Conservation (phyloP, 2,113 vertebrate species). For the Rhabdornis inornatus region DNA sequence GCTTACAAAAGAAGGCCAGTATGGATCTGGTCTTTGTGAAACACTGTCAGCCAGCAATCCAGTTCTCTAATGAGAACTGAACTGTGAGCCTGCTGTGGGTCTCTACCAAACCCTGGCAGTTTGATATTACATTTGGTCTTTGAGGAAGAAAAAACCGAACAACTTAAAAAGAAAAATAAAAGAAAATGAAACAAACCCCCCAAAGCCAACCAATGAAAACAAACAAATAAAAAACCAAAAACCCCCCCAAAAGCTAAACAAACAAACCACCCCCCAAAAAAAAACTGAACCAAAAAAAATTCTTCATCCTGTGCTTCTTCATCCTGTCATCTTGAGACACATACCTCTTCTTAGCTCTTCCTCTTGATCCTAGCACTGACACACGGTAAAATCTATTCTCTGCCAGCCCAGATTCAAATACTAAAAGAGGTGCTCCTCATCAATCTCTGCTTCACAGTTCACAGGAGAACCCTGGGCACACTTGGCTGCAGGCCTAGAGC, state of each 20-base stretch:
- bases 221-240: background rate
- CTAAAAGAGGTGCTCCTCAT: background rate
- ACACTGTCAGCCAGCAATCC: background rate
- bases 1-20: background rate
- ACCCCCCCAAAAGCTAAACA: background rate
- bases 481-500: background rate
- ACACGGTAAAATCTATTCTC: background rate
- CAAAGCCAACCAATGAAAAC: background rate
- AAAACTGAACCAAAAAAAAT: too few relatives aligned
- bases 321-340: background rate
- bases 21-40: background rate
- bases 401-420: background rate
- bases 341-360: background rate
- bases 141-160: rapidly evolving
- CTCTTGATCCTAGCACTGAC: background rate
- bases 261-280: background rate
- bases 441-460: background rate
- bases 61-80: background rate
- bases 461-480: background rate
- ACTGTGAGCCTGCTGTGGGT: background rate
- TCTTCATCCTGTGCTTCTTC: too few relatives aligned
- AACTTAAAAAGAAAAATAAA: background rate
- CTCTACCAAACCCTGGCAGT: background rate
- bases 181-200: background rate
- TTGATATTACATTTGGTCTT: background rate